phyloP scores from a whole-genome alignment of 2,888 invertebrate species.

The Nemoura dubitans region DNA sequence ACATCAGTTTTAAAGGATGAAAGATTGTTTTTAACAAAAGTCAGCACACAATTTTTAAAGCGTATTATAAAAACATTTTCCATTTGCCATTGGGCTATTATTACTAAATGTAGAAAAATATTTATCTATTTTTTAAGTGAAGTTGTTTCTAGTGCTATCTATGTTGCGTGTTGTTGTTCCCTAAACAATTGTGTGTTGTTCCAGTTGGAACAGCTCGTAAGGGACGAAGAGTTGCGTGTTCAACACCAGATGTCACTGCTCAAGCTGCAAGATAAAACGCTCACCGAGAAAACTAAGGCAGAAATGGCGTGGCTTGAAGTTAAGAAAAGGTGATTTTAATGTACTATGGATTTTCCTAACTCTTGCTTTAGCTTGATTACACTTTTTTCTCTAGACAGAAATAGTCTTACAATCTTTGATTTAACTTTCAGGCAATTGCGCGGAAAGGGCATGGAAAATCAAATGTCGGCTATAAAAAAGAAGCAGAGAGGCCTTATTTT shows the following conservation, averaged over 20 bases:
- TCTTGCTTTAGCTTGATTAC: too few relatives aligned
- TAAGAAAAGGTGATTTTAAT: constrained; percentile 64
- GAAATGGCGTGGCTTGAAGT: constrained; percentile 73
- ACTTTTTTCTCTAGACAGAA: too few relatives aligned
- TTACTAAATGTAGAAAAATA: too few relatives aligned
- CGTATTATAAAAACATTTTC: too few relatives aligned
- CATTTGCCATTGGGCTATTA: too few relatives aligned
- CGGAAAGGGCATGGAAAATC: constrained; percentile 66
- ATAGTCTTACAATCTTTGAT: too few relatives aligned
- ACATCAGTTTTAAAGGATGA: too few relatives aligned
- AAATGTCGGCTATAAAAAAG: constrained; percentile 70
- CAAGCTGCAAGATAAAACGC: constrained; percentile 72
- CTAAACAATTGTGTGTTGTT: constrained; percentile 48
- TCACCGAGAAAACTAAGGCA: constrained; percentile 73
- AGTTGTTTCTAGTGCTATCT: too few relatives aligned
- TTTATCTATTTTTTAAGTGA: too few relatives aligned
- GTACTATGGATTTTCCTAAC: background rate
- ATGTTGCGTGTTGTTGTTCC: background rate
- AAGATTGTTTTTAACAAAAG: too few relatives aligned
- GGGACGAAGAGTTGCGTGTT: constrained; percentile 72
- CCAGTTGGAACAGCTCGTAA: constrained; percentile 70
- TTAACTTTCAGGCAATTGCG: constrained; percentile 60
- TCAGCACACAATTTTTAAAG: too few relatives aligned
- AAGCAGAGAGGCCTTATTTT: constrained; percentile 73
- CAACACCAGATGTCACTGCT: constrained; percentile 72